Conservation (phyloP, 2,888 invertebrate genomes). For the Lepidocyrtinus sp. region DNA sequence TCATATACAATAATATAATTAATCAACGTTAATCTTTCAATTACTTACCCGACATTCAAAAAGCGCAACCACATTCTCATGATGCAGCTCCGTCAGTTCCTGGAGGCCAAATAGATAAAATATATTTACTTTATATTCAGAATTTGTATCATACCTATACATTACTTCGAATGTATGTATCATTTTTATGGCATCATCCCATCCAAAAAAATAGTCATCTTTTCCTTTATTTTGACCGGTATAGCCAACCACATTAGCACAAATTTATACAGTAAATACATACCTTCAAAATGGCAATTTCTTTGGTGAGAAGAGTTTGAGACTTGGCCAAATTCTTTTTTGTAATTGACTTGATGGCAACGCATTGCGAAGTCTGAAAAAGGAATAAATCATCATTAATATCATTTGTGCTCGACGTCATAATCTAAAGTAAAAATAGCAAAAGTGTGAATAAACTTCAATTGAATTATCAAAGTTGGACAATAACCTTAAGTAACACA, state of each 20-base stretch:
- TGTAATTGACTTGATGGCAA: slow-evolving; percentile 98
- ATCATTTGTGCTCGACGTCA: not conserved
- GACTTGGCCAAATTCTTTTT: slow-evolving; percentile 98
- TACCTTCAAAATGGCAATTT: slow-evolving; percentile 97
- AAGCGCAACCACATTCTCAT: slow-evolving; percentile 98
- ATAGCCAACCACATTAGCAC: too few relatives aligned
- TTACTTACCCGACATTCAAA: slow-evolving; percentile 90
- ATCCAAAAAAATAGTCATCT: not conserved
- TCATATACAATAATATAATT: not conserved
- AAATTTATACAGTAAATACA: too few relatives aligned
- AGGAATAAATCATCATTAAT: slow-evolving; percentile 72
- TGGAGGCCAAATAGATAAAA: slow-evolving; percentile 72
- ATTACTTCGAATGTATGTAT: too few relatives aligned
- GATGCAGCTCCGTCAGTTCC: slow-evolving; percentile 97
- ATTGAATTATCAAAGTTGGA: slow-evolving; percentile 51
- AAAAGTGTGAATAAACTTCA: slow-evolving; percentile 47
- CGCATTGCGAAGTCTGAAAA: slow-evolving; percentile 76
- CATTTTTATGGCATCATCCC: too few relatives aligned
- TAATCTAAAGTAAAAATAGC: slow-evolving; percentile 10
- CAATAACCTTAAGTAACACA: slow-evolving; percentile 50
- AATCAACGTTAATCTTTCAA: not conserved
- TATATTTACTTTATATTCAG: slow-evolving; percentile 2
- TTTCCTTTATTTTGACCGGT: not conserved
- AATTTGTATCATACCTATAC: slow-evolving; percentile 6
- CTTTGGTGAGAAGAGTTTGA: slow-evolving; percentile 96